Evolutionary conservation across 2,888 invertebrate species (phyloP).

Genomic region (Miltochrista miniata): DNA sequence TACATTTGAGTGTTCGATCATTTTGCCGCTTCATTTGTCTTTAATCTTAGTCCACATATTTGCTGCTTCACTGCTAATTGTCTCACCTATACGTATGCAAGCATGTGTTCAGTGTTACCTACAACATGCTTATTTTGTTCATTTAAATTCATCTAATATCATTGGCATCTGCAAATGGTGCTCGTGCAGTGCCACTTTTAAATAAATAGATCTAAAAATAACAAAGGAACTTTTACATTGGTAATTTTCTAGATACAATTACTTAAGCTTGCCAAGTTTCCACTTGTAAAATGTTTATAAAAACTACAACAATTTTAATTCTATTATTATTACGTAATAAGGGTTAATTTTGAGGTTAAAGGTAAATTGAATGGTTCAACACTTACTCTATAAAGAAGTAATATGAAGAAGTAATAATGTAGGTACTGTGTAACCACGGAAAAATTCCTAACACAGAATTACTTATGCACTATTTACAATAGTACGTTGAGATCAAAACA

Average conservation of each 20-base stretch:
- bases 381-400: slow-evolving; percentile 1
- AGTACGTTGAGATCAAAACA: too few relatives aligned
- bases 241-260: slow-evolving; percentile 19
- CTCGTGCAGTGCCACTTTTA: slow-evolving; percentile 31
- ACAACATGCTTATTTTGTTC: slow-evolving; percentile 31
- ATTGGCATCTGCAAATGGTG: slow-evolving; percentile 32
- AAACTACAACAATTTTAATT: slow-evolving; percentile 46
- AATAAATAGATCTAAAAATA: slow-evolving; percentile 39
- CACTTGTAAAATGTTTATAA: slow-evolving; percentile 50
- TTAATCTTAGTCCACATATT: not conserved
- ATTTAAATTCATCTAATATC: slow-evolving; percentile 31
- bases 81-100: slow-evolving; percentile 11
- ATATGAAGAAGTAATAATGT: too few relatives aligned
- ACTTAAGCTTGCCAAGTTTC: slow-evolving; percentile 29
- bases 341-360: slow-evolving; percentile 16
- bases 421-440: too few relatives aligned
- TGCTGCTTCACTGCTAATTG: slow-evolving; percentile 17
- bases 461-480: too few relatives aligned
- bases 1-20: too few relatives aligned
- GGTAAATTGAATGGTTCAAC: slow-evolving; percentile 33
- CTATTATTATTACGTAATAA: slow-evolving; percentile 25
- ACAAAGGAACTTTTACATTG: slow-evolving; percentile 32
- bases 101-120: slow-evolving; percentile 16
- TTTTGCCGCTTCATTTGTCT: too few relatives aligned
- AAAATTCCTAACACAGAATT: too few relatives aligned